phyloP scores from a whole-genome alignment of 2,888 invertebrate species.

The Horisme vitalbata region DNA sequence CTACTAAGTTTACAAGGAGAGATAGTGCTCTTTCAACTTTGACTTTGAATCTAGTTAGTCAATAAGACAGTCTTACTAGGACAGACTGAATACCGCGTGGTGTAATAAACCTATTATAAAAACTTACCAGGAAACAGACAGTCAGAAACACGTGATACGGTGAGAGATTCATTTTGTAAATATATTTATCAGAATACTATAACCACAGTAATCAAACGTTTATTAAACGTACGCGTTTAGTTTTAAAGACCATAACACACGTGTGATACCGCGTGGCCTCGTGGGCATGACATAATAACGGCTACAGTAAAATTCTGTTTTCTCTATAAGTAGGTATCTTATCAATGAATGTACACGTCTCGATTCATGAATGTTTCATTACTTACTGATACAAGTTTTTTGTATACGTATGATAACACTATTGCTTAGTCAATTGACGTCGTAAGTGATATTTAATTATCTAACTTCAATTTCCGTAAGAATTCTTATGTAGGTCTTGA shows the following conservation, averaged over 20 bases:
- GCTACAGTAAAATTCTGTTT: neutral
- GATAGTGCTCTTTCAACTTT: too few species aligned
- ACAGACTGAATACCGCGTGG: too few species aligned
- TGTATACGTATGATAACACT: constrained; percentile 1
- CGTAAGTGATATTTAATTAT: neutral
- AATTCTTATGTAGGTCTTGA: too few species aligned
- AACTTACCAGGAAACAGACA: constrained; percentile 49
- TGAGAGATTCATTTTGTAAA: constrained; percentile 30
- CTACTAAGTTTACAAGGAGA: too few species aligned
- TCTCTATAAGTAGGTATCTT: constrained; percentile 10
- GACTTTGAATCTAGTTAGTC: too few species aligned
- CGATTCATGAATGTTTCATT: constrained; percentile 19
- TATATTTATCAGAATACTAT: constrained; percentile 7
- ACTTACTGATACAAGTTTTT: constrained; percentile 27
- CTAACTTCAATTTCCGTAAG: constrained; percentile 11
- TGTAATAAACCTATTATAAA: neutral
- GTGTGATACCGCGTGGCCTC: too few species aligned
- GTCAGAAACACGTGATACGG: constrained; percentile 36
- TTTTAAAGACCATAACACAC: neutral
- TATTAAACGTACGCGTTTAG: too few species aligned
- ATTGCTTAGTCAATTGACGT: constrained; percentile 27
- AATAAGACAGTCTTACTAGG: too few species aligned
- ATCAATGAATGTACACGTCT: constrained; percentile 22
- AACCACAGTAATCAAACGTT: neutral
- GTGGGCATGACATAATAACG: too few species aligned